Evolutionary conservation across 2,797 vertebrate species (phyloP), one percentile per base, ranked within the genome.

Genomic region (Lycodopsis pacificus): DNA sequence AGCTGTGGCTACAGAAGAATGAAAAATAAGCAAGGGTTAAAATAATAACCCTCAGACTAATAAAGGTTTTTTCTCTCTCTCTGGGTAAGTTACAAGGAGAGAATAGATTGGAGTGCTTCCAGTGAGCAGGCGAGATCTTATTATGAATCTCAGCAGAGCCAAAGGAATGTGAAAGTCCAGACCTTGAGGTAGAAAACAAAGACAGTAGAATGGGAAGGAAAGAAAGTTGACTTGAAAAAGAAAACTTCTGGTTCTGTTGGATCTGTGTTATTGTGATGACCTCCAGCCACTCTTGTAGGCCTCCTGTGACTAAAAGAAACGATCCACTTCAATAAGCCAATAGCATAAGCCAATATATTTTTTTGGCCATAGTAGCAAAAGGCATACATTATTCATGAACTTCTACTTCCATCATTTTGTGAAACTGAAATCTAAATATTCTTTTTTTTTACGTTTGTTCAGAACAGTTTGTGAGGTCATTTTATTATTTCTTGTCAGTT

Each of bases 41-140:
- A 54, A 40, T 59, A 74, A 71, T 66, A 42, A 40, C 11, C 2
- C 7, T 49, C 54, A 75, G 79, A 76, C 83, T 79, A 78, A 80
- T 76, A 73, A 54, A 36, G 20, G 9, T 48, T 32, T 40, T 67
- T 53, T 72, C 51, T 32, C 38, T 70, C 42, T 27, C 67, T 38
- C 72, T 75, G 63, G 75, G 69, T 83, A 74, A 73, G 68, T 49
- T 75, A 77, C 70, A 89, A 83, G 71, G 44, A 79, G 62, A 77
- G 72, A 82, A 75, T 53, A 69, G 80, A 91, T 89, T 85, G 85
- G 79, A 91, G 79, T 71, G 70, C 71, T 83, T 83, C 84, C 87
- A 89, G 80, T 65, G 78, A 69, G 76, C 49, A 59, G 67, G 8
- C 12, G 46, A 56, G 44, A 73, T 76, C 42, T 84, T 70, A 79